Evolutionary conservation across 2,888 invertebrate genomes (phyloP).

Genomic region (Campoplex nolae): DNA sequence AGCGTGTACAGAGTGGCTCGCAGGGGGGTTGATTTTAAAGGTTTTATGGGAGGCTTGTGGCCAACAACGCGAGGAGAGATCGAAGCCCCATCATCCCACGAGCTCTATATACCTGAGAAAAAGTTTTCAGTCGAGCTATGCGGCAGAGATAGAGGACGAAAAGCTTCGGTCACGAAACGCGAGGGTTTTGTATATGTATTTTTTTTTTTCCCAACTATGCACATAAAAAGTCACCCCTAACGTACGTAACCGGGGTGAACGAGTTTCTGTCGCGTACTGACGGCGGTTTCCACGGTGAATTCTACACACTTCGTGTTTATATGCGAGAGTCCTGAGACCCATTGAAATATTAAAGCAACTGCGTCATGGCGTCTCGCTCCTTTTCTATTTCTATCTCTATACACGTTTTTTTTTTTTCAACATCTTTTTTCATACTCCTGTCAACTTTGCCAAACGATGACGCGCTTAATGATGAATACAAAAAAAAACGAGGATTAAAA

Average conservation of each 20-base stretch:
- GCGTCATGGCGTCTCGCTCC: constrained; percentile 34
- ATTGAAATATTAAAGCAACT: constrained; percentile 70
- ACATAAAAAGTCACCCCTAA: constrained; percentile 69
- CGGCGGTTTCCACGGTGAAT: constrained; percentile 28
- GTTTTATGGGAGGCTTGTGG: constrained; percentile 54
- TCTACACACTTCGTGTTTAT: constrained; percentile 28
- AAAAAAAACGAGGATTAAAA: not conserved
- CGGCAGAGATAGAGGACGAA: constrained; percentile 20
- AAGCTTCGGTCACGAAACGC: constrained; percentile 44
- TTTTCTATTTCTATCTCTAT: not conserved
- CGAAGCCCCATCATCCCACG: constrained; percentile 43
- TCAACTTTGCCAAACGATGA: constrained; percentile 39
- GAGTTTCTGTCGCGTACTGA: constrained; percentile 26
- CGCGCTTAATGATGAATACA: constrained; percentile 59
- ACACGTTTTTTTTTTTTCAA: not conserved
- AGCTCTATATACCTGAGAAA: constrained; percentile 34
- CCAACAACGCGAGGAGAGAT: constrained; percentile 42
- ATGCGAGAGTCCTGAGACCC: constrained; percentile 46
- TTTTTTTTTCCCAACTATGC: constrained; percentile 38
- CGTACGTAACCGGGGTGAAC: constrained; percentile 35
- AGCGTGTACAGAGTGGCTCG: constrained; percentile 30
- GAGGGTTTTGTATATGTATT: not conserved
- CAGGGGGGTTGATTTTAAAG: constrained; percentile 50
- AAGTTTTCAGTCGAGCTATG: constrained; percentile 24
- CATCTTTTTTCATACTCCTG: not conserved